A percentile compares a stretch with the other conserved stretches of the same genome.
These are phyloP conservation scores for Dione juno DNA, from an alignment of 2,888 invertebrate genomes.

Conservation along the genomic window DNA sequence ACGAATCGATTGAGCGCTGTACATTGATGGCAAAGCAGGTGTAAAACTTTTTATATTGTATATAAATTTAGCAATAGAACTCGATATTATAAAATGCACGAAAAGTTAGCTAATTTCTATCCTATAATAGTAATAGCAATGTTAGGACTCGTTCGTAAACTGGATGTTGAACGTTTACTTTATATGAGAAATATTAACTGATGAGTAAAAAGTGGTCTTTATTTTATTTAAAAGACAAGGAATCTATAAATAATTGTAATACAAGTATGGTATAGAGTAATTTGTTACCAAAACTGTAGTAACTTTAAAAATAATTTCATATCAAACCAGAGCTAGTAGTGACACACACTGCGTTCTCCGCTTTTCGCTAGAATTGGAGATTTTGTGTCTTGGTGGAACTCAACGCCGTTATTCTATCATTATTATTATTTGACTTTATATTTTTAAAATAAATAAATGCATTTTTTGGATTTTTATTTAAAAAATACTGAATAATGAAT, in stretches of 20 bases:
- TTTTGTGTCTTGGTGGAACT: too few species aligned
- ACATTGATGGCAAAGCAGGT: conserved; percentile 14
- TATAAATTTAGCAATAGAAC: conserved; percentile 24
- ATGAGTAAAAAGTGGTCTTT: neutral
- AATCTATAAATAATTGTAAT: conserved; percentile 1
- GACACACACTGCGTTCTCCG: too few species aligned
- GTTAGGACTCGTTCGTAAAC: conserved; percentile 20
- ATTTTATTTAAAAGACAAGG: neutral
- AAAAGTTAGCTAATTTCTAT: neutral
- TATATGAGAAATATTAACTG: neutral
- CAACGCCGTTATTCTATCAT: too few species aligned
- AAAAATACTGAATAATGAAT: too few species aligned
- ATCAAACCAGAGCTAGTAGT: too few species aligned
- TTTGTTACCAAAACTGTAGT: neutral
- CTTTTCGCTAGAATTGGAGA: too few species aligned
- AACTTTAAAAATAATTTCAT: too few species aligned
- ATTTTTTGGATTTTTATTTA: too few species aligned
- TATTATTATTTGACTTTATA: too few species aligned
- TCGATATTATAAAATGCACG: neutral
- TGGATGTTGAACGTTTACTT: conserved; percentile 12
- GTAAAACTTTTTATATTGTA: neutral
- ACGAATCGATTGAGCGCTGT: neutral
- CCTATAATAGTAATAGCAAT: neutral
- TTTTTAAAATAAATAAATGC: too few species aligned
- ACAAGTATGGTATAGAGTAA: neutral